Conservation (phyloP, 2,113 vertebrate species). For the Aegypius monachus region DNA sequence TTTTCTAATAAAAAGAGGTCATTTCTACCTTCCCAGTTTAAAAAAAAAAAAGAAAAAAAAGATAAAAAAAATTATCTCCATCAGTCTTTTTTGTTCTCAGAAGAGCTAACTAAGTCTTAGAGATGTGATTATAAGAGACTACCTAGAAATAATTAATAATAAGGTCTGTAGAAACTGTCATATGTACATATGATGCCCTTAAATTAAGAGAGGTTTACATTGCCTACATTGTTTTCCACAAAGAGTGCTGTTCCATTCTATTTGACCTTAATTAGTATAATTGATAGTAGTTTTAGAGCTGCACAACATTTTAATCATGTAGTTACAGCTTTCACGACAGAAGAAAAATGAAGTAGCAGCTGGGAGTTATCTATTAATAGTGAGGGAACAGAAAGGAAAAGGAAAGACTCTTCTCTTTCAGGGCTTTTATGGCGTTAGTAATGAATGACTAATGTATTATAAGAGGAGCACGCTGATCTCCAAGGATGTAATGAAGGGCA, state of each 20-base stretch:
- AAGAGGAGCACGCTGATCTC: constrained; percentile 9
- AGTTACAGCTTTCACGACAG: constrained; percentile 62
- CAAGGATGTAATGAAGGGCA: constrained; percentile 38
- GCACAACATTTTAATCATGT: constrained; percentile 62
- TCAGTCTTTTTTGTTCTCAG: neutral
- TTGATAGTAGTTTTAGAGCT: constrained; percentile 64
- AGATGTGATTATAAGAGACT: neutral
- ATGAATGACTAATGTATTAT: constrained; percentile 23
- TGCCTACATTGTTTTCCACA: constrained; percentile 35
- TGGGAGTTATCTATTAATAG: constrained; percentile 63
- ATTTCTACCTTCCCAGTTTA: neutral
- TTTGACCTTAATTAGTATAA: constrained; percentile 75
- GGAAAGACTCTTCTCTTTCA: constrained; percentile 1
- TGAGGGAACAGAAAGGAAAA: constrained; percentile 37
- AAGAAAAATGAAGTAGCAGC: constrained; percentile 63
- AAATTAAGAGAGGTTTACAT: constrained; percentile 62
- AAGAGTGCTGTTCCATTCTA: constrained; percentile 39
- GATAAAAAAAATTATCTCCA: neutral
- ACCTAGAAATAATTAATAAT: constrained; percentile 47
- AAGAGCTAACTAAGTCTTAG: neutral
- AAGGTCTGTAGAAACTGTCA: constrained; percentile 16
- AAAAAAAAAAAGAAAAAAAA: neutral
- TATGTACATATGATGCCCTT: neutral
- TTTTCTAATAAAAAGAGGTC: neutral
- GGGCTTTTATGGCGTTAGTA: neutral